Conservation (phyloP, 2,113 vertebrate species). For the Cynoglossus semilaevis region DNA sequence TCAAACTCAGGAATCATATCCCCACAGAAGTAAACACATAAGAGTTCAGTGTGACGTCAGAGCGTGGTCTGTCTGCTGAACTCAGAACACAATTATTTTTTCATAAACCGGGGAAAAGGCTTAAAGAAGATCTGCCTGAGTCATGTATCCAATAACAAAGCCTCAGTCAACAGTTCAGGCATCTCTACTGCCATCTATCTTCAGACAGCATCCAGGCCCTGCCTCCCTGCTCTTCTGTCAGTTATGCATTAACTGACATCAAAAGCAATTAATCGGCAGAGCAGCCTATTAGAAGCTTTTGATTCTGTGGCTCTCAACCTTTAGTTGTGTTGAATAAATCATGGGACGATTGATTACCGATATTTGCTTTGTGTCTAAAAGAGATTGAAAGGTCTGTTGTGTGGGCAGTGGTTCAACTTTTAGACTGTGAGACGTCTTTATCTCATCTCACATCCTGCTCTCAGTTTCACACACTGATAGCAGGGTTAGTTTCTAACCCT, state of each 20-base stretch:
- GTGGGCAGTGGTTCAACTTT: constrained; percentile 25
- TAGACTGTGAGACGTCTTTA: constrained; percentile 12
- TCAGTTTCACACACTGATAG: constrained; percentile 36
- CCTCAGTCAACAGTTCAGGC: constrained; percentile 24
- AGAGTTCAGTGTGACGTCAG: not conserved
- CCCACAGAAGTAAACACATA: constrained; percentile 3
- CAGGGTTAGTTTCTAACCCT: too few relatives aligned
- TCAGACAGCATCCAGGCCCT: constrained; percentile 46
- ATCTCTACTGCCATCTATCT: constrained; percentile 37
- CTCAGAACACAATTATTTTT: not conserved
- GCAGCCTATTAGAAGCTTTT: constrained; percentile 41
- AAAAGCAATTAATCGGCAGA: constrained; percentile 70
- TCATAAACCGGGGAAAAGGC: constrained; percentile 6
- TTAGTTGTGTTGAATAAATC: constrained; percentile 63
- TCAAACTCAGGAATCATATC: constrained; percentile 1
- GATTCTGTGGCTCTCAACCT: constrained; percentile 61
- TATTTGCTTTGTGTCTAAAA: constrained; percentile 36
- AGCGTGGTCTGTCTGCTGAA: not conserved
- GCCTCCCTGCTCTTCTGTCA: constrained; percentile 52
- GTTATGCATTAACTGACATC: constrained; percentile 71
- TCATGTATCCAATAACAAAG: constrained; percentile 15
- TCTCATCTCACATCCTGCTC: not conserved
- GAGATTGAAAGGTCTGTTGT: constrained; percentile 37
- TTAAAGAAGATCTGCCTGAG: constrained; percentile 2
- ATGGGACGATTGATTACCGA: constrained; percentile 43